These are phyloP conservation scores for Drosophila lutescens DNA, from an alignment of 2,888 invertebrate genomes.

Conservation along the genomic window DNA sequence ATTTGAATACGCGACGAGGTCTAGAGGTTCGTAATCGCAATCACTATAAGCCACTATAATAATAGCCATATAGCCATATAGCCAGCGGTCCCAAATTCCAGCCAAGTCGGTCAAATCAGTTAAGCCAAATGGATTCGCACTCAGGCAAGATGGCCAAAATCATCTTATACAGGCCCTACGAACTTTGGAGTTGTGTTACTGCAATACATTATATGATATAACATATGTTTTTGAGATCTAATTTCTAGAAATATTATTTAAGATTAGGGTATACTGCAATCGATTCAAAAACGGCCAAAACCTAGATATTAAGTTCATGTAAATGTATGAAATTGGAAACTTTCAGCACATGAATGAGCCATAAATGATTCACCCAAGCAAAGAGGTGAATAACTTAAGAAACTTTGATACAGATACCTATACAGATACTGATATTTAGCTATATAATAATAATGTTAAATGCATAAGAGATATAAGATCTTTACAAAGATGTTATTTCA, in stretches of 20 bases:
- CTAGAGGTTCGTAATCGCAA: constrained; percentile 27
- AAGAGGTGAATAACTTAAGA: constrained; percentile 1
- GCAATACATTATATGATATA: too few species aligned
- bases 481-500: too few species aligned
- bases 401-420: too few species aligned
- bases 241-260: too few species aligned
- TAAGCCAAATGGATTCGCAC: constrained; percentile 32
- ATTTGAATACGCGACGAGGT: constrained; percentile 40
- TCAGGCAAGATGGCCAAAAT: constrained; percentile 20
- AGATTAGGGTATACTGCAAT: neutral
- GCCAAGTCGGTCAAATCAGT: constrained; percentile 43
- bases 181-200: neutral
- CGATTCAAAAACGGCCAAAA: neutral
- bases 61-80: constrained; percentile 15
- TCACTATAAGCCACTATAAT: constrained; percentile 22
- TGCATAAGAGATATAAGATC: too few species aligned
- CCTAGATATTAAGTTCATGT: constrained; percentile 2
- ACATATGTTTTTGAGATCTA: too few species aligned
- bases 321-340: constrained; percentile 3
- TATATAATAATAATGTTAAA: too few species aligned
- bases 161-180: neutral
- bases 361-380: constrained; percentile 16
- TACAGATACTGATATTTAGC: too few species aligned
- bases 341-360: constrained; percentile 9
- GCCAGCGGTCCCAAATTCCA: constrained; percentile 24